Evolutionary conservation across 2,113 vertebrate species (phyloP).

Genomic region (Sylvietta virens): DNA sequence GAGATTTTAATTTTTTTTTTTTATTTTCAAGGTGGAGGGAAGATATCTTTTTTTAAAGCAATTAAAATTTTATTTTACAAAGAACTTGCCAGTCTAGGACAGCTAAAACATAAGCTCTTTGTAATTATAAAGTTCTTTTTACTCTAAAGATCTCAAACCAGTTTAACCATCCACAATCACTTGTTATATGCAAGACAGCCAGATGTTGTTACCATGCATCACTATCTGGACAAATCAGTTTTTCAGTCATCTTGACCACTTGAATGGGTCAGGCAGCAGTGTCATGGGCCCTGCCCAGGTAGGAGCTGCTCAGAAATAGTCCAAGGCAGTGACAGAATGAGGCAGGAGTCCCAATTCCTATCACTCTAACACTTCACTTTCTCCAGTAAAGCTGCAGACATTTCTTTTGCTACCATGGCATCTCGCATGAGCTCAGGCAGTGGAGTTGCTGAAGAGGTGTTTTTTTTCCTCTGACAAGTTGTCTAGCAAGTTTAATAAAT

Average conservation of each 20-base stretch:
- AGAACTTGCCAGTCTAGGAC: slow-evolving; percentile 18
- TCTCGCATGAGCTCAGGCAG: background rate
- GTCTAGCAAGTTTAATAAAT: slow-evolving; percentile 25
- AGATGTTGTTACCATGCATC: background rate
- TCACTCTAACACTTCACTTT: background rate
- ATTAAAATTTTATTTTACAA: slow-evolving; percentile 54
- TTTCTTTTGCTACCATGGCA: background rate
- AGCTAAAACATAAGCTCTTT: slow-evolving; percentile 8
- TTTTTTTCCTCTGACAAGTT: background rate
- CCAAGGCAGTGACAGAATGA: background rate
- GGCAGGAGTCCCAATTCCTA: background rate
- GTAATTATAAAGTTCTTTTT: background rate
- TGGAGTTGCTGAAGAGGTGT: background rate
- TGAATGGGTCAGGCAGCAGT: background rate
- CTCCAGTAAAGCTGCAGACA: background rate
- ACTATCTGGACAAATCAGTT: background rate
- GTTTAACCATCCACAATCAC: background rate
- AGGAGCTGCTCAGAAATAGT: background rate
- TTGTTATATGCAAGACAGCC: background rate
- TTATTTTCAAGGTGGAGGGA: slow-evolving; percentile 63
- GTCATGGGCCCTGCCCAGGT: background rate
- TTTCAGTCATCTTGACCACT: background rate
- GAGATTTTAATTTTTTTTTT: slow-evolving; percentile 27
- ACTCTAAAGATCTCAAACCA: background rate
- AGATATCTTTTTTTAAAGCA: slow-evolving; percentile 28